Conservation (phyloP, 2,113 vertebrate genomes). For the Odontesthes bonariensis region DNA sequence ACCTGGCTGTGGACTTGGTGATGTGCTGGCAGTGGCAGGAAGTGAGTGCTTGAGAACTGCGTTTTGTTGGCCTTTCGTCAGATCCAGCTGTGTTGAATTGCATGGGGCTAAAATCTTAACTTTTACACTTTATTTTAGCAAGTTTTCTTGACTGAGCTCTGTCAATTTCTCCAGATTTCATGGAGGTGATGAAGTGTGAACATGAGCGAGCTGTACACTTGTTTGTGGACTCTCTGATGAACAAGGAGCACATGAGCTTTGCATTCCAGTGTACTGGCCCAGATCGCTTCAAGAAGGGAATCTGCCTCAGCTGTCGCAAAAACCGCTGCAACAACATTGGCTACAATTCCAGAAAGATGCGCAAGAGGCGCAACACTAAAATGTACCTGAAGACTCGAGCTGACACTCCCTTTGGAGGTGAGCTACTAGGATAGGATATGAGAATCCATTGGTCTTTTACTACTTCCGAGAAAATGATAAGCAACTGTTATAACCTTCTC, state of each 20-base stretch:
- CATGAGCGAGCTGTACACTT: slow-evolving; percentile 94
- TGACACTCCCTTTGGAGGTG: slow-evolving; percentile 93
- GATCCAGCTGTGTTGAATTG: not conserved
- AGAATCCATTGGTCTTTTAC: slow-evolving; percentile 4
- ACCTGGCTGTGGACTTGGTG: slow-evolving; percentile 89
- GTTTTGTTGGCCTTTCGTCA: not conserved
- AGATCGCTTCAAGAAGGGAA: slow-evolving; percentile 94
- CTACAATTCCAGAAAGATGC: slow-evolving; percentile 89
- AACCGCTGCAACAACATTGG: slow-evolving; percentile 95
- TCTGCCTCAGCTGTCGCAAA: slow-evolving; percentile 97
- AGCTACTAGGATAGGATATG: not conserved
- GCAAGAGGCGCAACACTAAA: slow-evolving; percentile 90
- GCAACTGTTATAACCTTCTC: accelerated
- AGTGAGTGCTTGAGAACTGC: slow-evolving; percentile 83
- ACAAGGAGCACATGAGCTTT: slow-evolving; percentile 92
- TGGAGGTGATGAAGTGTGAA: slow-evolving; percentile 92
- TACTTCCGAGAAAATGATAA: slow-evolving; percentile 9
- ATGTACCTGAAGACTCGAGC: slow-evolving; percentile 98
- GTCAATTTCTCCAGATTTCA: slow-evolving; percentile 81
- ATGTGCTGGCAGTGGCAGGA: slow-evolving; percentile 87
- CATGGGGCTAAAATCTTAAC: too few species aligned
- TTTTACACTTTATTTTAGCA: too few species aligned
- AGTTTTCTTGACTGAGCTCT: not conserved
- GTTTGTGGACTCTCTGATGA: slow-evolving; percentile 95
- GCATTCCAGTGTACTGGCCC: slow-evolving; percentile 92